A percentile compares a stretch with the other conserved stretches of the same genome.
phyloP scores from a whole-genome alignment of 2,888 invertebrate genomes.

The Scaptomyza tumidula region DNA sequence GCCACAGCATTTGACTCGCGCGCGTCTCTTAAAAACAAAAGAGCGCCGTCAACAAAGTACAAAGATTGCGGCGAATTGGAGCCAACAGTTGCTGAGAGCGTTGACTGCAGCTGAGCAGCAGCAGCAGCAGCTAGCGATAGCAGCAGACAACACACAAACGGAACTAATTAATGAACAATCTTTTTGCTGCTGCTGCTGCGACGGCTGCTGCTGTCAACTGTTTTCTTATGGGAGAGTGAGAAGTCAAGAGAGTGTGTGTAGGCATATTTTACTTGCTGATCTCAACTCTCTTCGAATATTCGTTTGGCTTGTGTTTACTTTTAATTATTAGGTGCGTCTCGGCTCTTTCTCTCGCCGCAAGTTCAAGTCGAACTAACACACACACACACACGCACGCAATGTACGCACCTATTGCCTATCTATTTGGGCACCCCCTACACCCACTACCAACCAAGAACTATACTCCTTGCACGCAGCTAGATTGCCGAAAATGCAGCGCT shows the following conservation, averaged over 20 bases:
- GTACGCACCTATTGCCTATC: conserved; percentile 21
- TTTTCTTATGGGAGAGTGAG: conserved; percentile 26
- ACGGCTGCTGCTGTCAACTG: conserved; percentile 13
- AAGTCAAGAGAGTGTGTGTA: conserved; percentile 6
- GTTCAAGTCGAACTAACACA: background rate
- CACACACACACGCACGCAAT: conserved; percentile 1
- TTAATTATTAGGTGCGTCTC: conserved; percentile 1
- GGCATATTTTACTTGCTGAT: conserved; percentile 1
- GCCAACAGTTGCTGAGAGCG: conserved; percentile 29
- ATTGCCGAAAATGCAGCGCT: conserved; percentile 56
- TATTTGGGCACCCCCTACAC: conserved; percentile 11
- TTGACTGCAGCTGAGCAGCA: conserved; percentile 25
- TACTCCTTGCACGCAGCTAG: conserved; percentile 9
- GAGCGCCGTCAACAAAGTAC: conserved; percentile 32
- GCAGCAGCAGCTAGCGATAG: conserved; percentile 24
- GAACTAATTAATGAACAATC: conserved; percentile 80
- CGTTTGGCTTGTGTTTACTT: background rate
- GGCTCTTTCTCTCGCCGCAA: background rate
- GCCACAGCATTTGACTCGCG: conserved; percentile 5
- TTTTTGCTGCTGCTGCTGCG: conserved; percentile 52
- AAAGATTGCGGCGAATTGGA: conserved; percentile 70
- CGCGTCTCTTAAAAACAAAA: conserved; percentile 56
- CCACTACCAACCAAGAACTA: conserved; percentile 6
- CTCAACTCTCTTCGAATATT: conserved; percentile 2
- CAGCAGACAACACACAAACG: conserved; percentile 54